phyloP scores from a whole-genome alignment of 2,797 vertebrate species.

The Caiman crocodilus region DNA sequence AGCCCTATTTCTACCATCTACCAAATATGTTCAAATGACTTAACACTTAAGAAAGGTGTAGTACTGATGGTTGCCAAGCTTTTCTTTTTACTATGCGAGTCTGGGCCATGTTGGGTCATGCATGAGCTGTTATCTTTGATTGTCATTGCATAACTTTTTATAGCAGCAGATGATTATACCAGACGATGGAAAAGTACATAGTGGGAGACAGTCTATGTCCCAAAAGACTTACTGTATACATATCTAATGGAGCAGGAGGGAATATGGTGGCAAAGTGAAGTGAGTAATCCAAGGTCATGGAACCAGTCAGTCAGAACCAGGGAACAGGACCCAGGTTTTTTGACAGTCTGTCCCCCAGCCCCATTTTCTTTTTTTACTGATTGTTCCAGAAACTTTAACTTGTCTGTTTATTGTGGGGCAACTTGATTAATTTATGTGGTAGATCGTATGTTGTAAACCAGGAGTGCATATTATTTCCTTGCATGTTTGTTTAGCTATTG shows the following conservation, averaged over 20 bases:
- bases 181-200: neutral
- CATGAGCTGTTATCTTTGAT: neutral
- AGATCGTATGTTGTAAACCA: neutral
- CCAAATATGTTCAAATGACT: neutral
- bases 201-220: neutral
- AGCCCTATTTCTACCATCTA: neutral
- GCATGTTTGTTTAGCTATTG: neutral
- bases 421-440: neutral
- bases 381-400: neutral
- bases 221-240: neutral
- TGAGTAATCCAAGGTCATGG: neutral
- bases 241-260: neutral
- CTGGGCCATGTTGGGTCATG: neutral
- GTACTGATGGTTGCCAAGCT: neutral
- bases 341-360: neutral
- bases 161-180: neutral
- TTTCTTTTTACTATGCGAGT: neutral
- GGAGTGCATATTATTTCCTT: neutral
- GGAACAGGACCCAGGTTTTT: neutral
- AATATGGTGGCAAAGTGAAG: neutral
- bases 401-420: neutral
- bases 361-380: no score
- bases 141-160: neutral
- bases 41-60: neutral
- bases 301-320: neutral